Evolutionary conservation across 92 coral and sea anemone species (phyloP), one percentile per base, ranked within the genome.

Genomic region (Actinostola sp.): DNA sequence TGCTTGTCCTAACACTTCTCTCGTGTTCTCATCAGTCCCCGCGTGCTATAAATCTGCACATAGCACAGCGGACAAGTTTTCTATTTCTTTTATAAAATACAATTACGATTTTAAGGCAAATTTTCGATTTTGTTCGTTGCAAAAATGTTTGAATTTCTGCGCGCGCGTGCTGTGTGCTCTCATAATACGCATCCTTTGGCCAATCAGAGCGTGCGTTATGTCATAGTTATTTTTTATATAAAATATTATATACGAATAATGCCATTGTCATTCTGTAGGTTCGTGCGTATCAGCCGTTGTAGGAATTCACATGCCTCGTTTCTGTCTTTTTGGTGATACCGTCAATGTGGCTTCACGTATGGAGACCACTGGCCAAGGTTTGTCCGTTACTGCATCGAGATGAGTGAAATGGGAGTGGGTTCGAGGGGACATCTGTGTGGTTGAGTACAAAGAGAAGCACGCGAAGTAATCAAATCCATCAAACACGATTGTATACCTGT

Each of bases 361-460:
- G 72, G 81, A 75, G 30, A 75, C 81, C 36, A 75, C 81, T 31
- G 81, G 81, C 15, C 81, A 63, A 64, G 81, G 81, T 75, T 14
- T n/a, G 51, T 64, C 20, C 10, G 19, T 46, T 2, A 2, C 19
- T 6, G 15, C 3, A 17, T 46, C 23, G 53, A 6, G 3, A 17
- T 19, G 53, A 46, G 15, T 46, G 15, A 46, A 46, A 46, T 46
- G 23, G 7, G 3, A 6, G n/a, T 7, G n/a, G 53, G 23, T 3
- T 39, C 45, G 14, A 7, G 7, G 45, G 14, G 8, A 39, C 45
- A 14, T 7, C 14, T 39, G 14, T 7, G 14, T 14, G 45, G 14
- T 14, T 14, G 45, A 39, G 7, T 7, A 39, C 7, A 14, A 7
- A 39, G 7, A 7, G 45, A 39, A 7, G 7, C 7, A 39, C 45